Percentiles rank a stretch among this genome's conserved stretches.
Evolutionary conservation across 2,113 vertebrate species (phyloP).

Genomic region (Syrrhaptes paradoxus): DNA sequence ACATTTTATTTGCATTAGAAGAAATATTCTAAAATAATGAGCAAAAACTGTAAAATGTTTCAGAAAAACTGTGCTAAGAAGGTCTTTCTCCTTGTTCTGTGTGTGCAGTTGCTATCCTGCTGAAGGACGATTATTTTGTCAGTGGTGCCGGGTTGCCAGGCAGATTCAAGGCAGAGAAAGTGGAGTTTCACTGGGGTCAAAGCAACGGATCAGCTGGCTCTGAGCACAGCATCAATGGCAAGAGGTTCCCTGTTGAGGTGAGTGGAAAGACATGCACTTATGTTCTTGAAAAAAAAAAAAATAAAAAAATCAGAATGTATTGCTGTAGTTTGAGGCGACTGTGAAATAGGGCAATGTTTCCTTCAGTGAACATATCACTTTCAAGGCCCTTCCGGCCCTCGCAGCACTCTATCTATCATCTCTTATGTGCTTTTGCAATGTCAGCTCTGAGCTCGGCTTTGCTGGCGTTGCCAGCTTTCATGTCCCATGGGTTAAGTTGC

Average conservation of each 20-base stretch:
- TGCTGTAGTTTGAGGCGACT: not conserved
- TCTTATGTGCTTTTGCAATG: conserved; percentile 16
- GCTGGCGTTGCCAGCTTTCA: not conserved
- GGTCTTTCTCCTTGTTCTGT: not conserved
- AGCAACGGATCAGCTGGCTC: conserved; percentile 93
- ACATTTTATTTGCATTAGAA: not conserved
- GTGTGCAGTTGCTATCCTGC: conserved; percentile 88
- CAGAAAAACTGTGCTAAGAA: not conserved
- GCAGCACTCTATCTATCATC: not conserved
- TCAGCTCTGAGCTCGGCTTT: not conserved
- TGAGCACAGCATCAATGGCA: conserved; percentile 92
- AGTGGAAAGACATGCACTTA: conserved; percentile 46
- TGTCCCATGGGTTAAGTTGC: conserved; percentile 31
- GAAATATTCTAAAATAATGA: not conserved
- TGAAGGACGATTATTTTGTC: conserved; percentile 96
- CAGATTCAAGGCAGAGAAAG: conserved; percentile 95
- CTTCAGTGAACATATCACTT: not conserved
- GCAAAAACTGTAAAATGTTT: not conserved
- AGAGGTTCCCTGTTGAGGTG: conserved; percentile 93
- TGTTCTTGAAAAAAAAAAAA: not conserved
- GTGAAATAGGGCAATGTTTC: conserved; percentile 5
- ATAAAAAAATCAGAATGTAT: not conserved
- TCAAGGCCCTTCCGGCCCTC: conserved; percentile 11
- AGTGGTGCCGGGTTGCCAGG: conserved; percentile 90
- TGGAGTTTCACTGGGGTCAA: conserved; percentile 97